Evolutionary conservation across 2,888 invertebrate genomes (phyloP).

Genomic region (Lasiommata megera): DNA sequence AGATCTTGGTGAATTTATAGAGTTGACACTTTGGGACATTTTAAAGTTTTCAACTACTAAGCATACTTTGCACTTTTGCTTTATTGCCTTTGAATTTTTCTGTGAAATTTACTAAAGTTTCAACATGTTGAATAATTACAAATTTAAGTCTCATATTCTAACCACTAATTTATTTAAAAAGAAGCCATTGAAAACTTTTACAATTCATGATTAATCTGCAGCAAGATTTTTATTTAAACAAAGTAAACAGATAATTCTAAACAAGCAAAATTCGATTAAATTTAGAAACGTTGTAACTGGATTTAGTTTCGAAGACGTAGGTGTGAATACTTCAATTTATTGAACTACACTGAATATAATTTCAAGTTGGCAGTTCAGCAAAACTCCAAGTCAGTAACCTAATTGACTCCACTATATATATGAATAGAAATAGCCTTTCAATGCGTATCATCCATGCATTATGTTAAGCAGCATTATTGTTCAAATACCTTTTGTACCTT

Average conservation of each 20-base stretch:
- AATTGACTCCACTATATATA: constrained; percentile 15
- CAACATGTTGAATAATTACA: no score
- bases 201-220: no score
- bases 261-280: not conserved
- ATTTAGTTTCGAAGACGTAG: not conserved
- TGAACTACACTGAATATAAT: constrained; percentile 11
- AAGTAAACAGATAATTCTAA: no score
- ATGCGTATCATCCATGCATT: constrained; percentile 8
- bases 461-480: not conserved
- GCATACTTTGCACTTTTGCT: not conserved
- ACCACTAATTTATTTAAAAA: no score
- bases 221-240: no score
- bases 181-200: no score
- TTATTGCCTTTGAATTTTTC: not conserved
- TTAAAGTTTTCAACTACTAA: constrained; percentile 7
- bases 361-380: not conserved
- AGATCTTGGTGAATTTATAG: constrained; percentile 57
- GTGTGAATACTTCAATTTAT: constrained; percentile 13
- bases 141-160: no score
- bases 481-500: constrained; percentile 16
- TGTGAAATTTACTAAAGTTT: not conserved
- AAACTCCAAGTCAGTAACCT: constrained; percentile 34
- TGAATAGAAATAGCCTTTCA: constrained; percentile 4
- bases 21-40: constrained; percentile 48
- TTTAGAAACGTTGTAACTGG: not conserved